Conservation (phyloP, 2,113 vertebrate genomes). For the Psephotus haematonotus region DNA sequence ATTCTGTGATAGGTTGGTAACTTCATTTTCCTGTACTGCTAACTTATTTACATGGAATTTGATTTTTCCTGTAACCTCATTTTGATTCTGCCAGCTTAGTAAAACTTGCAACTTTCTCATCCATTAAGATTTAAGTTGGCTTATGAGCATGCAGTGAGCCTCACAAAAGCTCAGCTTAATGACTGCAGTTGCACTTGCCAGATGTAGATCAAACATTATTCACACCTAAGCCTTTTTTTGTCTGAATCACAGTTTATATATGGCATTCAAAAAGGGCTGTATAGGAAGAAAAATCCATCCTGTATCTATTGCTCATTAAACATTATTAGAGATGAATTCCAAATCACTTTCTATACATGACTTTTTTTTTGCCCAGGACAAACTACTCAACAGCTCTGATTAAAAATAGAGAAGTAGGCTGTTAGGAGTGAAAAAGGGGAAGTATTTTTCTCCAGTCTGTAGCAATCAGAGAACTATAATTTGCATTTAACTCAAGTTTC, state of each 20-base stretch:
- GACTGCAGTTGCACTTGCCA: not conserved
- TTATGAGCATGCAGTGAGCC: not conserved
- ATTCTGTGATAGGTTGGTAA: not conserved
- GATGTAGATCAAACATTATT: not conserved
- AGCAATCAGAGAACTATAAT: constrained; percentile 44
- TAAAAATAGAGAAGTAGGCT: constrained; percentile 57
- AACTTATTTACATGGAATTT: not conserved
- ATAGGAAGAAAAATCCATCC: not conserved
- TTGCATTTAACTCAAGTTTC: constrained; percentile 49
- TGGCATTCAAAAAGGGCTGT: not conserved
- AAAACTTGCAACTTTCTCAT: not conserved
- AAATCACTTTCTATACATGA: not conserved
- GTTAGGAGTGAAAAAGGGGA: constrained; percentile 29
- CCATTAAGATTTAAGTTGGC: not conserved
- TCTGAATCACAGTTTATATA: not conserved
- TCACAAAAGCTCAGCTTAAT: constrained; percentile 2
- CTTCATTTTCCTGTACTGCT: not conserved
- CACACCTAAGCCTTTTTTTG: constrained; percentile 5
- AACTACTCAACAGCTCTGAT: constrained; percentile 4
- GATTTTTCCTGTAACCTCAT: not conserved
- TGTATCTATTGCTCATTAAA: not conserved
- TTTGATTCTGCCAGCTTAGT: constrained; percentile 12
- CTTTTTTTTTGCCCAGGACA: constrained; percentile 10
- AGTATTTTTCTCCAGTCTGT: constrained; percentile 4
- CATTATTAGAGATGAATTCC: constrained; percentile 6